These are phyloP conservation scores for Empidonax traillii DNA, from an alignment of 2,113 vertebrate genomes.

Conservation along the genomic window DNA sequence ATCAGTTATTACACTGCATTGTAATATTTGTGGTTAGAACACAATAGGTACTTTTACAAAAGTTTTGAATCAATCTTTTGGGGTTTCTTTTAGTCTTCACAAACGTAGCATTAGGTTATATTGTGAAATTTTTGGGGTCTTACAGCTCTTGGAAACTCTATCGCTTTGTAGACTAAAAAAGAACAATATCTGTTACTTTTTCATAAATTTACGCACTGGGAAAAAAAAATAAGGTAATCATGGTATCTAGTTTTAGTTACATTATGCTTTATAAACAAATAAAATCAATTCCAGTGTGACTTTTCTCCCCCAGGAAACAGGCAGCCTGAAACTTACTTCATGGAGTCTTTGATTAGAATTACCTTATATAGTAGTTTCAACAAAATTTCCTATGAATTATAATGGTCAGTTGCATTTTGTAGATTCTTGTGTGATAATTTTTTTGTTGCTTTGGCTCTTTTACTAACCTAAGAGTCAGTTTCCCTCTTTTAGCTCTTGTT, in stretches of 20 bases:
- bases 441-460: not conserved
- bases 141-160: not conserved
- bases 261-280: not conserved
- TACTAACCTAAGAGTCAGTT: not conserved
- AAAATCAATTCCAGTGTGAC: not conserved
- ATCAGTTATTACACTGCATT: accelerated
- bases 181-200: not conserved
- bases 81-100: accelerated
- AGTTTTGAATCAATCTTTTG: not conserved
- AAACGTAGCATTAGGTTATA: not conserved
- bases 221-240: not conserved
- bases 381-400: not conserved
- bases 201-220: not conserved
- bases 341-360: not conserved
- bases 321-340: not conserved
- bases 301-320: not conserved
- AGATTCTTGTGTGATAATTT: not conserved
- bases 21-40: not conserved
- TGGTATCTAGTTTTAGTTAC: not conserved
- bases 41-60: not conserved
- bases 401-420: not conserved
- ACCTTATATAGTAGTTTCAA: not conserved
- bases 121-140: not conserved
- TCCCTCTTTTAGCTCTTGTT: not conserved
- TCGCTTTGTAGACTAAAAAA: not conserved